Evolutionary conservation across 2,797 vertebrate species (phyloP).

Genomic region (Microhierax caerulescens): DNA sequence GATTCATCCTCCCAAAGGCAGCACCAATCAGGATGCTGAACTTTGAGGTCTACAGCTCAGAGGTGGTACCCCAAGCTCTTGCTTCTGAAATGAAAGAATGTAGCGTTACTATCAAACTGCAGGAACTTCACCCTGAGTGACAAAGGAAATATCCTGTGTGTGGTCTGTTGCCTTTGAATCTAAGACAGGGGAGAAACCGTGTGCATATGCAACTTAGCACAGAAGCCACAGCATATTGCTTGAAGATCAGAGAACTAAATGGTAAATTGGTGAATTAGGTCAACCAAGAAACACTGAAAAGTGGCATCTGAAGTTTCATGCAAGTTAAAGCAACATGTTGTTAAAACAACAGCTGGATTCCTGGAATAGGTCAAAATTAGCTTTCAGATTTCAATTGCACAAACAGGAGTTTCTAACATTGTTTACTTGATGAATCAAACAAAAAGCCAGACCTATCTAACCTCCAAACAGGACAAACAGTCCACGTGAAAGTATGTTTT

Average conservation of each 20-base stretch:
- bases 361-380: background rate
- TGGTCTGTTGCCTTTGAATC: background rate
- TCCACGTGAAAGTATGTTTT: background rate
- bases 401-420: background rate
- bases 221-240: background rate
- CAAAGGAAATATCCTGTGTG: background rate
- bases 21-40: background rate
- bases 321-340: background rate
- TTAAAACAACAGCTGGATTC: background rate
- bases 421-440: background rate
- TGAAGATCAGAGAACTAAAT: background rate
- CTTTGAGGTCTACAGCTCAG: background rate
- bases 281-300: background rate
- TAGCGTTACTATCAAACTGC: background rate
- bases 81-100: background rate
- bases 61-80: background rate
- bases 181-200: background rate
- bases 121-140: background rate
- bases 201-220: rapidly evolving
- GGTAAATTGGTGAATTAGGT: background rate
- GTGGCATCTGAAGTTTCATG: background rate
- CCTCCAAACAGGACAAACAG: background rate
- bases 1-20: background rate
- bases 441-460: background rate
- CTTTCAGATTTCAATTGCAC: background rate